Base-by-base conservation (phyloP, 2,888 invertebrate species). In the Melipona bicolor region DNA sequence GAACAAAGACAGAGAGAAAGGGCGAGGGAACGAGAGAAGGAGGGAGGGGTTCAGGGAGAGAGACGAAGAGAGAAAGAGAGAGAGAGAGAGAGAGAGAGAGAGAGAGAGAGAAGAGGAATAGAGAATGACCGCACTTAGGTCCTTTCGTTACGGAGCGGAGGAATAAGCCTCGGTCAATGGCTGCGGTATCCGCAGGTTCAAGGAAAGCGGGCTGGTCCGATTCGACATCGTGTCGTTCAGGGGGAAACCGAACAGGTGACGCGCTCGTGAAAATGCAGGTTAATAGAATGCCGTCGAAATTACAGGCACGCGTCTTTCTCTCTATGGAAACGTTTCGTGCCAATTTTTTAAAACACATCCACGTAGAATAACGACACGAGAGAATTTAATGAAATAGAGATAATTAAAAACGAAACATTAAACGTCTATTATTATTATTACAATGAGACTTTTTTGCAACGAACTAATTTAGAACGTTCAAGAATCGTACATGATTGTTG, bases 201-300 rank as follows among this genome's bases (percentile, higher is more conserved):
- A 94, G 94, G 94, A 94, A 94, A 94, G 92, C 92, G 91, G 93
- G 92, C 93, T 92, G 92, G 92, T 93, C 91, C 91, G 92, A 93
- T 93, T 93, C 93, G 92, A 92, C 91, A 90, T 86, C 88, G 87
- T 77, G 86, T 86, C 85, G 85, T 87, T 84, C 83, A 61, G 75
- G 76, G 81, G 77, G 81, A 81, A 88, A 85, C 87, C 79, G 88
- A 92, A 90, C 91, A 91, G 91, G 91, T 91, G 91, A 91, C 90
- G 88, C 85, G 86, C 79, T 88, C 77, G 77, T 84, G 88, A 89
- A 90, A 91, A 91, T 90, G 87, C 90, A 88, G 91, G 89, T 90
- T 91, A 81, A 82, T 83, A 74, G 83, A 82, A 82, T 82, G 62
- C 83, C 64, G 70, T 74, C 43, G 74, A 36, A 24, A 65, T 65